Evolutionary conservation across 92 coral and sea anemone genomes (phyloP).

Genomic region (Epizoanthus rinbou): DNA sequence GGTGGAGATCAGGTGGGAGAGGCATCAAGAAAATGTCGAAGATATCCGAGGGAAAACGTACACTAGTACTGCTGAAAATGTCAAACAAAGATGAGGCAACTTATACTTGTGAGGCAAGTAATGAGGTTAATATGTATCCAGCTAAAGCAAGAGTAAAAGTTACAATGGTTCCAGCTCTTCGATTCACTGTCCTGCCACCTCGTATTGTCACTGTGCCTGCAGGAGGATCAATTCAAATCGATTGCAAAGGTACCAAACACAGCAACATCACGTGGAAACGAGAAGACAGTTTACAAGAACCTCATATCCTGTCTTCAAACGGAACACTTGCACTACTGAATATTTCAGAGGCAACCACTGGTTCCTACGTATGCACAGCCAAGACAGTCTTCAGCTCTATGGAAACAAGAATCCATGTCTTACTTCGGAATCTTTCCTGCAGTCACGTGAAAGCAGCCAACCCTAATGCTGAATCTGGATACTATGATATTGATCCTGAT

Average conservation of each 20-base stretch:
- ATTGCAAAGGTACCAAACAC: neutral
- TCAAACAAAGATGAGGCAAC: too few relatives aligned
- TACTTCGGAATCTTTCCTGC: neutral
- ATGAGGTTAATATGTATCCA: too few relatives aligned
- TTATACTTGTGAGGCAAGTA: too few relatives aligned
- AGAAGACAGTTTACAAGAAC: too few relatives aligned
- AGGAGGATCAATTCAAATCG: neutral
- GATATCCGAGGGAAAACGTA: too few relatives aligned
- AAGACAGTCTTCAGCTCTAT: neutral
- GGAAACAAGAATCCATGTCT: neutral
- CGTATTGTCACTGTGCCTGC: neutral
- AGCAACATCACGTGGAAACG: neutral
- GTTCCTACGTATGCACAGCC: neutral
- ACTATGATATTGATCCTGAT: constrained; percentile 34
- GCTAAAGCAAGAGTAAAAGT: neutral
- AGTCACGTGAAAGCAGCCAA: neutral
- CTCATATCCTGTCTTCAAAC: neutral
- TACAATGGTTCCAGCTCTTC: neutral
- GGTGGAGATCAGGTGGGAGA: neutral
- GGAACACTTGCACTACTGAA: neutral
- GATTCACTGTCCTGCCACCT: neutral
- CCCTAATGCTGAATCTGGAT: neutral
- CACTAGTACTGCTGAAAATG: too few relatives aligned
- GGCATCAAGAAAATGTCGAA: neutral
- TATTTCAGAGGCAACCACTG: neutral